phyloP scores from a whole-genome alignment of 2,113 vertebrate species.

The Anhinga anhinga region DNA sequence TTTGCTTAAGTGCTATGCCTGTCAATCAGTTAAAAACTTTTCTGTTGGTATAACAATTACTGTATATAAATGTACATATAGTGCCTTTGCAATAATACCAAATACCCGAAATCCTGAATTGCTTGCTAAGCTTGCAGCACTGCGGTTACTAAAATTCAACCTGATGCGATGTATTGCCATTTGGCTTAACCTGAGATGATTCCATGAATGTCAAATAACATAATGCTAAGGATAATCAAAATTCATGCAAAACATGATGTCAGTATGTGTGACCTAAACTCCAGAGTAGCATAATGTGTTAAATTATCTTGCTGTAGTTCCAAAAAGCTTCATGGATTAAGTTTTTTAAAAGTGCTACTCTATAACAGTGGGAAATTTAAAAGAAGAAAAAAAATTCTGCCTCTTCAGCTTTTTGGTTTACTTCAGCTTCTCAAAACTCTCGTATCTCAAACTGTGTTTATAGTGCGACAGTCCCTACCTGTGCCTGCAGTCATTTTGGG shows the following conservation, averaged over 20 bases:
- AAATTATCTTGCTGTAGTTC: slow-evolving; percentile 3
- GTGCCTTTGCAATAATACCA: not conserved
- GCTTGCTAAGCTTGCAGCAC: not conserved
- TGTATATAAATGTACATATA: not conserved
- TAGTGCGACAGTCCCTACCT: not conserved
- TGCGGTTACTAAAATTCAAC: not conserved
- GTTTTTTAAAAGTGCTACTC: not conserved
- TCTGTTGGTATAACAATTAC: not conserved
- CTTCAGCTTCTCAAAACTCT: not conserved
- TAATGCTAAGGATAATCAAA: not conserved
- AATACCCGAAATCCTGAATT: not conserved
- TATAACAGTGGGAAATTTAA: not conserved
- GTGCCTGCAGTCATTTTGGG: not conserved
- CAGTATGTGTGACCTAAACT: not conserved
- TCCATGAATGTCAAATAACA: not conserved
- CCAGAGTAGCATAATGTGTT: not conserved
- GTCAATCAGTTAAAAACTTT: not conserved
- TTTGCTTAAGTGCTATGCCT: not conserved
- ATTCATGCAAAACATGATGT: not conserved
- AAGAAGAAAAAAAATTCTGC: not conserved
- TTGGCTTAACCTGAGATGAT: not conserved
- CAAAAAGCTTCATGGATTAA: not conserved
- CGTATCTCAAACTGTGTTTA: not conserved
- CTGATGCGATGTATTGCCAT: not conserved
- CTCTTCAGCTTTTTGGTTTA: not conserved